These are phyloP conservation scores for Pollimyrus isidori DNA, from an alignment of 2,113 vertebrate species.

Conservation along the genomic window DNA sequence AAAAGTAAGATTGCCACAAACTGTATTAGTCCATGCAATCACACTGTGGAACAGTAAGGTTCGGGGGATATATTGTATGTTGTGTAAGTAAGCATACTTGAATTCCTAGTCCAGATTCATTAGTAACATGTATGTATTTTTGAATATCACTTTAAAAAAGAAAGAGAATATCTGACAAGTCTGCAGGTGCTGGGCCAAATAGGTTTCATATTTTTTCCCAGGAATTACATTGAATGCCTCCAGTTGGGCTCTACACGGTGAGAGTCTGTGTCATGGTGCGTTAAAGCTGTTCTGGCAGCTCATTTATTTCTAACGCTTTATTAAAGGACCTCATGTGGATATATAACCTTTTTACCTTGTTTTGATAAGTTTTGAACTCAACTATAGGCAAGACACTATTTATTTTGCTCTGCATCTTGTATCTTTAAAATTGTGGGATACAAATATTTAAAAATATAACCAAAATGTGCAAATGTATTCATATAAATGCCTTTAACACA, in stretches of 20 bases:
- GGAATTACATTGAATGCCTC: not conserved
- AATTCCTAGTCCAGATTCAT: not conserved
- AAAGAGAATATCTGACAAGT: not conserved
- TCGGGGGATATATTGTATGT: not conserved
- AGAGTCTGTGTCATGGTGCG: not conserved
- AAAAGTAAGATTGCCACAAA: not conserved
- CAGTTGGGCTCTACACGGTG: not conserved
- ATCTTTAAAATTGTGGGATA: not conserved
- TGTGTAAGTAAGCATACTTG: not conserved
- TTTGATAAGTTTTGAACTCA: not conserved
- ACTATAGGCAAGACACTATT: not conserved
- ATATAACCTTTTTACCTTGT: not conserved
- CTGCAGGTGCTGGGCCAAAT: not conserved
- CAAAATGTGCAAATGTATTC: not conserved
- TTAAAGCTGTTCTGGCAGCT: not conserved
- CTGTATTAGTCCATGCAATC: not conserved
- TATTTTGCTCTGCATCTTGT: not conserved
- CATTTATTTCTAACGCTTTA: not conserved
- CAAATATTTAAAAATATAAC: not conserved
- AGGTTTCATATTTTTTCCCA: not conserved
- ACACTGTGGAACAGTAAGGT: not conserved
- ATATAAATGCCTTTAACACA: not conserved
- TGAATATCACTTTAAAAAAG: not conserved
- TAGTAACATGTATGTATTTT: not conserved
- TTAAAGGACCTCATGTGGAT: not conserved